These are phyloP conservation scores for Tethya wilhelma DNA, from an alignment of 37 sponge, comb jelly and placozoan species.

Conservation along the genomic window DNA sequence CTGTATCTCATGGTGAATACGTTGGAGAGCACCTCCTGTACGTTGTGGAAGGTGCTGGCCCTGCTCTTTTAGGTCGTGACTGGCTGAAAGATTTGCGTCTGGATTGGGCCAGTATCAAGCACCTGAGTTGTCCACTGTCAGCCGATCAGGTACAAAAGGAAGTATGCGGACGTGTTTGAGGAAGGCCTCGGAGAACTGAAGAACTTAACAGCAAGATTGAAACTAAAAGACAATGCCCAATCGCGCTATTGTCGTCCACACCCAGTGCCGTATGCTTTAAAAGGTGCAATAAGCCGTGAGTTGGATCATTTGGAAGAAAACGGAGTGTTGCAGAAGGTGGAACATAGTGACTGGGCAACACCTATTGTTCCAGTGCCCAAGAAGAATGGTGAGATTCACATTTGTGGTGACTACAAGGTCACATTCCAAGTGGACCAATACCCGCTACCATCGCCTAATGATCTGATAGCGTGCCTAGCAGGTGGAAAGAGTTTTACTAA, in stretches of 20 bases:
- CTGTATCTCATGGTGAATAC: not conserved
- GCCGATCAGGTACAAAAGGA: not conserved
- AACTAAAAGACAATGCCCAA: constrained; percentile 1
- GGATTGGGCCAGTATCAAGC: constrained; percentile 20
- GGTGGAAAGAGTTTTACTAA: constrained; percentile 48
- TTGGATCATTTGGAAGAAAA: not conserved
- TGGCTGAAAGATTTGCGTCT: constrained; percentile 11
- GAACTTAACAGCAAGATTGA: not conserved
- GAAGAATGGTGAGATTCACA: constrained; percentile 17
- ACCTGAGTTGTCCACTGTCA: not conserved
- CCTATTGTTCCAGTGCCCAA: constrained; percentile 48
- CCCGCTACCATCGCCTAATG: not conserved
- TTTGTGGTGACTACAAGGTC: constrained; percentile 20
- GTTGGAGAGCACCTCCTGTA: not conserved
- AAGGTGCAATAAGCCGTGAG: not conserved
- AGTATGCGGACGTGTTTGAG: constrained; percentile 15
- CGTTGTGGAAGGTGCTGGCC: constrained; percentile 14
- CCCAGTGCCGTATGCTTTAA: constrained; percentile 10
- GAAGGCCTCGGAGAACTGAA: constrained; percentile 13
- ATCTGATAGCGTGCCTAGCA: constrained; percentile 1
- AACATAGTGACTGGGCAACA: constrained; percentile 47
- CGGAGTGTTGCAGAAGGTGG: constrained; percentile 17
- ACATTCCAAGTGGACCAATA: constrained; percentile 20
- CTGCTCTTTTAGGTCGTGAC: constrained; percentile 18
- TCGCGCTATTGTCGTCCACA: not conserved